Conservation (phyloP, 2,113 vertebrate species). For the Seriola dumerili region DNA sequence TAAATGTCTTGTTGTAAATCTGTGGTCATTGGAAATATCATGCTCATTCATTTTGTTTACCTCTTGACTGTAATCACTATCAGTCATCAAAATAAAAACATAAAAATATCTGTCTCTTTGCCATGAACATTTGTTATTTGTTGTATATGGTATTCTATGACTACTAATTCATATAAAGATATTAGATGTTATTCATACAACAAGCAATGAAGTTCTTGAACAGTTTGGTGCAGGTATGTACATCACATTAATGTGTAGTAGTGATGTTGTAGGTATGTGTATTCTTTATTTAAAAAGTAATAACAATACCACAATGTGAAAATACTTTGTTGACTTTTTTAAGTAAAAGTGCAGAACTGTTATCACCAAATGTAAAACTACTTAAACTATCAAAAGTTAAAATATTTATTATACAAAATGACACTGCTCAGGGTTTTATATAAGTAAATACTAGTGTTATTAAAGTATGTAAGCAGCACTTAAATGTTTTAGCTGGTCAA, state of each 20-base stretch:
- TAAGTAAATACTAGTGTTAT: not conserved
- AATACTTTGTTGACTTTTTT: not conserved
- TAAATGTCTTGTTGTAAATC: constrained; percentile 64
- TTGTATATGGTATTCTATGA: too few species aligned
- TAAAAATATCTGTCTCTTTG: constrained; percentile 48
- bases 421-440: not conserved
- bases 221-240: not conserved
- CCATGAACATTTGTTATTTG: too few species aligned
- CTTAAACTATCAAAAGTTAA: not conserved
- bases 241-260: too few species aligned
- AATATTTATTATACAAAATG: not conserved
- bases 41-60: constrained; percentile 81
- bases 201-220: not conserved
- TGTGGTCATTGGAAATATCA: constrained; percentile 75
- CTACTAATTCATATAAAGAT: too few species aligned
- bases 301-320: not conserved
- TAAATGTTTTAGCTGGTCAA: not conserved
- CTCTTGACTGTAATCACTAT: constrained; percentile 82
- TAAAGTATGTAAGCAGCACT: not conserved
- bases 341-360: not conserved
- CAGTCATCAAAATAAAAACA: constrained; percentile 84
- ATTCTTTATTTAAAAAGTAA: too few species aligned
- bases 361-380: not conserved
- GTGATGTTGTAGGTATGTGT: too few species aligned
- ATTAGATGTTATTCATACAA: too few species aligned